phyloP scores from a whole-genome alignment of 2,797 vertebrate species.

The Rhinichthys osculus region DNA sequence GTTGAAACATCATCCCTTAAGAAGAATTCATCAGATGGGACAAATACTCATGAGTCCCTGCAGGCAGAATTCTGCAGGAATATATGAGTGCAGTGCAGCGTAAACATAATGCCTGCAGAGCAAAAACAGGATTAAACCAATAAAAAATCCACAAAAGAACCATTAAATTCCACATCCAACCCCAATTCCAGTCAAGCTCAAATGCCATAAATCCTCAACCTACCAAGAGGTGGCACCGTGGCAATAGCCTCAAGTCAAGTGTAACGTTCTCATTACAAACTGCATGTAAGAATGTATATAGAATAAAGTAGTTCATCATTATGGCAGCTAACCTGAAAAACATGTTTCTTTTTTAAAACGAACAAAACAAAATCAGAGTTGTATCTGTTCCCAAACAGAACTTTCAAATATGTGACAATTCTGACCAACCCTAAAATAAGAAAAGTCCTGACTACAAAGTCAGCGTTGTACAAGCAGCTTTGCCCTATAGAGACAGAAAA shows the following conservation, averaged over 20 bases:
- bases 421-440: background rate
- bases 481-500: background rate
- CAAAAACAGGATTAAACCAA: background rate
- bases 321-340: background rate
- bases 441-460: background rate
- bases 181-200: background rate
- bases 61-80: background rate
- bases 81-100: background rate
- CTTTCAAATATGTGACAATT: background rate
- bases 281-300: background rate
- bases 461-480: background rate
- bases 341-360: background rate
- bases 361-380: background rate
- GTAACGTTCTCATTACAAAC: background rate
- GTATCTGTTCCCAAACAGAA: background rate
- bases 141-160: background rate
- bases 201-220: background rate
- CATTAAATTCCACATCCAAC: background rate
- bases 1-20: background rate
- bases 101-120: background rate
- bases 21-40: slow-evolving; percentile 11
- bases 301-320: background rate
- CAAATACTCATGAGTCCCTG: background rate
- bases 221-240: background rate
- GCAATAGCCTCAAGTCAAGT: background rate